phyloP scores from a whole-genome alignment of 2,113 vertebrate species.

The Psilopogon haemacephalus region DNA sequence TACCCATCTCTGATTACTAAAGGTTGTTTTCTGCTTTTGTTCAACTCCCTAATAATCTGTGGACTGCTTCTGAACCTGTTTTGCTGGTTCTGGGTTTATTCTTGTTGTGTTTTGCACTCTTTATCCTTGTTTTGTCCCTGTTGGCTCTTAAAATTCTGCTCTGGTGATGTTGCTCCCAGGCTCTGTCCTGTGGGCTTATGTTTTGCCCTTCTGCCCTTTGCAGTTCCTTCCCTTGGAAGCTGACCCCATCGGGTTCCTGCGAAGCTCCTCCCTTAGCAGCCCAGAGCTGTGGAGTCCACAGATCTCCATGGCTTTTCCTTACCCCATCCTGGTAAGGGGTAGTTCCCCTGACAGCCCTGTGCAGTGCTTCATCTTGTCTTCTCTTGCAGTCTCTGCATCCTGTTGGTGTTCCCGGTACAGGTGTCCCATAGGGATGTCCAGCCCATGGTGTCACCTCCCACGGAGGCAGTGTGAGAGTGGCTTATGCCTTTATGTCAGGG shows the following conservation, averaged over 20 bases:
- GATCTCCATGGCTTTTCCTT: not conserved
- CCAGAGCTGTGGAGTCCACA: not conserved
- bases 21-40: not conserved
- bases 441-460: not conserved
- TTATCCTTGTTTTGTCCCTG: not conserved
- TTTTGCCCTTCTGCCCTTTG: not conserved
- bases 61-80: not conserved
- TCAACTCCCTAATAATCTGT: not conserved
- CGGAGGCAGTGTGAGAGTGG: not conserved
- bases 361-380: not conserved
- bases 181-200: not conserved
- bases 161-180: not conserved
- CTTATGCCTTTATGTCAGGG: not conserved
- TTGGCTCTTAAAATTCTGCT: not conserved
- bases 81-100: not conserved
- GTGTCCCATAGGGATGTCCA: accelerated
- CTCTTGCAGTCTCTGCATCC: not conserved
- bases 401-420: not conserved
- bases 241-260: not conserved
- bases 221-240: not conserved
- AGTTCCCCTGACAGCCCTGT: not conserved
- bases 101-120: not conserved
- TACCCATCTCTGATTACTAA: not conserved
- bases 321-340: not conserved
- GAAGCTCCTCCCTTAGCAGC: not conserved